A percentile compares a stretch with the other conserved stretches of the same genome.
Evolutionary conservation across 1,140 invertebrate species (phyloP).

Genomic region (Chlorops oryzae): DNA sequence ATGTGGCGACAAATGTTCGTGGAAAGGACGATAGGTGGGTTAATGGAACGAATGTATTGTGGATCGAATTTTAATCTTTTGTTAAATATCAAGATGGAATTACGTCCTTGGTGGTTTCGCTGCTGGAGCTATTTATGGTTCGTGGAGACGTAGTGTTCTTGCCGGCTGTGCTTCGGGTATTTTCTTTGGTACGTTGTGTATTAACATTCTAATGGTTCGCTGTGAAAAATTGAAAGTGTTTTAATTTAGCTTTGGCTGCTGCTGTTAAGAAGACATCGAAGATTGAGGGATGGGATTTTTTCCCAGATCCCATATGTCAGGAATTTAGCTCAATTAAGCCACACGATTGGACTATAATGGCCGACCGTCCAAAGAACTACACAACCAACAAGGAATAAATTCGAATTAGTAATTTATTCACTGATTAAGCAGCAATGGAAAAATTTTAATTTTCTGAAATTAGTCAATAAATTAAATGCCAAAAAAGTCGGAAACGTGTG

Average conservation of each 20-base stretch:
- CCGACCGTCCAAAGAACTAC: slow-evolving; percentile 38
- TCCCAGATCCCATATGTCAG: slow-evolving; percentile 39
- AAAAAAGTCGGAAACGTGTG: too few species aligned
- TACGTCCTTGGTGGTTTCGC: slow-evolving; percentile 55
- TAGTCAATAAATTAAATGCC: too few species aligned
- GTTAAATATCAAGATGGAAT: slow-evolving; percentile 46
- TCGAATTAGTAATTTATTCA: too few species aligned
- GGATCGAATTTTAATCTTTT: neutral
- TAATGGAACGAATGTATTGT: neutral
- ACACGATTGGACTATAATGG: slow-evolving; percentile 46
- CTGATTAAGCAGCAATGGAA: too few species aligned
- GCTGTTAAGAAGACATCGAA: slow-evolving; percentile 56
- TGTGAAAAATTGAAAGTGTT: slow-evolving; percentile 17
- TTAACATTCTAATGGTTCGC: slow-evolving; percentile 2
- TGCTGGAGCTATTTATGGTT: slow-evolving; percentile 55
- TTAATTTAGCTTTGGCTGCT: slow-evolving; percentile 49
- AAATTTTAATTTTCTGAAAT: too few species aligned
- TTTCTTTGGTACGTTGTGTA: slow-evolving; percentile 24
- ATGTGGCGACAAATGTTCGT: slow-evolving; percentile 53
- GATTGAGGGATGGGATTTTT: slow-evolving; percentile 51
- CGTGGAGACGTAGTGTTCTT: slow-evolving; percentile 47
- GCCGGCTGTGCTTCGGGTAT: slow-evolving; percentile 32
- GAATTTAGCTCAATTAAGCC: slow-evolving; percentile 25
- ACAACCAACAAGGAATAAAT: slow-evolving; percentile 22
- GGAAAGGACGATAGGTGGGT: slow-evolving; percentile 58